Evolutionary conservation across 2,888 invertebrate species (phyloP).

Genomic region (Steinernema hermaphroditum): DNA sequence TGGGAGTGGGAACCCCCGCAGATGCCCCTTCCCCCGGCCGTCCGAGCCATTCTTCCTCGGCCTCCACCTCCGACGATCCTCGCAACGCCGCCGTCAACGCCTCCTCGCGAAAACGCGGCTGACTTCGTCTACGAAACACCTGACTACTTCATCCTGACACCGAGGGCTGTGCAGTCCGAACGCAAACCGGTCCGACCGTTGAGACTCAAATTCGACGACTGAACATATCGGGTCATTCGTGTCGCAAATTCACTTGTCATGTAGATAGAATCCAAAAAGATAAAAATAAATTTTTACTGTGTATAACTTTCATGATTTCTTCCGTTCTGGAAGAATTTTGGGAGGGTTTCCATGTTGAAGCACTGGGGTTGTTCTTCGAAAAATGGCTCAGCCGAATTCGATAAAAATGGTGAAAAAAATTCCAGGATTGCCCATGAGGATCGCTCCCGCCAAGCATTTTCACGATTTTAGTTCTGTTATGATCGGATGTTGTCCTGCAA

Average conservation of each 20-base stretch:
- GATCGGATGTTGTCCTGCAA: too few species aligned
- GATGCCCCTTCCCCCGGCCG: neutral
- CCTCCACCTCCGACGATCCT: neutral
- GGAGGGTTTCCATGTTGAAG: too few species aligned
- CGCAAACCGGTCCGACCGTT: conserved; percentile 7
- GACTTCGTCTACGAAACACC: neutral
- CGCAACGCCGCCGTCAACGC: conserved; percentile 1
- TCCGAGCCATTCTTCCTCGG: neutral
- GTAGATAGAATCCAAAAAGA: neutral
- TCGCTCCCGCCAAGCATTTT: too few species aligned
- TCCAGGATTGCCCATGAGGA: too few species aligned
- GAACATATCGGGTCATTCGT: neutral
- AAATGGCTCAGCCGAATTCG: too few species aligned
- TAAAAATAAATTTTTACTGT: too few species aligned
- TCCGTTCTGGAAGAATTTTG: too few species aligned
- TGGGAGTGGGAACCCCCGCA: conserved; percentile 1
- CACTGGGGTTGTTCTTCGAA: too few species aligned
- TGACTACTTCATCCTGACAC: conserved; percentile 16
- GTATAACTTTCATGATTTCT: too few species aligned
- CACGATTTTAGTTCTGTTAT: too few species aligned
- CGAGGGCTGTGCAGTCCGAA: neutral
- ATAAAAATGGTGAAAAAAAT: too few species aligned
- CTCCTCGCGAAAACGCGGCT: neutral
- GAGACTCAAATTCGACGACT: conserved; percentile 15
- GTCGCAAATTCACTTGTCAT: conserved; percentile 29